Evolutionary conservation across 2,797 vertebrate species (phyloP).

Genomic region (Cryptoprocta ferox): DNA sequence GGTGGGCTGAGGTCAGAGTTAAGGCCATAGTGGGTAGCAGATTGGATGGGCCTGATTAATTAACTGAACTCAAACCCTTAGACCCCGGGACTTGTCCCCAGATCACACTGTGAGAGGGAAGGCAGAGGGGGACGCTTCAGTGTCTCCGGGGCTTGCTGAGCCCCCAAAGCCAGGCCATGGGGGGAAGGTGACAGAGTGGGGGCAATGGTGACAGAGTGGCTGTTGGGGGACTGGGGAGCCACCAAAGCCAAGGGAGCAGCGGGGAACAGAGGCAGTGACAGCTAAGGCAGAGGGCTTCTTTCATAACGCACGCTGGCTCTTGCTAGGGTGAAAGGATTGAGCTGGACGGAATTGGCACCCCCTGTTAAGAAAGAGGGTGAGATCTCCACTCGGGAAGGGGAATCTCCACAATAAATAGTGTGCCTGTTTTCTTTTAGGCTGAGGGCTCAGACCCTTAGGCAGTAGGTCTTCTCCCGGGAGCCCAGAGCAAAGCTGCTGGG

Average conservation of each 20-base stretch:
- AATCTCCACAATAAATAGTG: background rate
- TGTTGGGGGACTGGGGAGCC: background rate
- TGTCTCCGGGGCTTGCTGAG: background rate
- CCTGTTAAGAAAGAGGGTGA: background rate
- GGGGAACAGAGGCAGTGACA: constrained; percentile 72
- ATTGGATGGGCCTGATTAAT: background rate
- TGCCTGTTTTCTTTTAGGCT: background rate
- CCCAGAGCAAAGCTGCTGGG: background rate
- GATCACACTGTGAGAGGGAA: background rate
- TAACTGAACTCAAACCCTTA: background rate
- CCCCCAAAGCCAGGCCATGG: background rate
- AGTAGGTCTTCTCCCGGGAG: background rate
- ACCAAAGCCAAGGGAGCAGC: constrained; percentile 54
- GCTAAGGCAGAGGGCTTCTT: constrained; percentile 66
- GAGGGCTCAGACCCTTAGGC: background rate
- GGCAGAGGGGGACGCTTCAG: background rate
- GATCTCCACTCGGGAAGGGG: background rate
- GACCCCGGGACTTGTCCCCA: background rate
- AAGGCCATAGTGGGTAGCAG: background rate
- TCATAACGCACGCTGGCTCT: constrained; percentile 59
- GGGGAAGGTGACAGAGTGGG: background rate
- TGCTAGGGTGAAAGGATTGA: constrained; percentile 58
- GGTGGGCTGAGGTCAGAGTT: background rate
- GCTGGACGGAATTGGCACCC: constrained; percentile 59
- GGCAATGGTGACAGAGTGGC: background rate